Conservation (phyloP, 1,140 invertebrate genomes). For the Lordiphosa collinella region DNA sequence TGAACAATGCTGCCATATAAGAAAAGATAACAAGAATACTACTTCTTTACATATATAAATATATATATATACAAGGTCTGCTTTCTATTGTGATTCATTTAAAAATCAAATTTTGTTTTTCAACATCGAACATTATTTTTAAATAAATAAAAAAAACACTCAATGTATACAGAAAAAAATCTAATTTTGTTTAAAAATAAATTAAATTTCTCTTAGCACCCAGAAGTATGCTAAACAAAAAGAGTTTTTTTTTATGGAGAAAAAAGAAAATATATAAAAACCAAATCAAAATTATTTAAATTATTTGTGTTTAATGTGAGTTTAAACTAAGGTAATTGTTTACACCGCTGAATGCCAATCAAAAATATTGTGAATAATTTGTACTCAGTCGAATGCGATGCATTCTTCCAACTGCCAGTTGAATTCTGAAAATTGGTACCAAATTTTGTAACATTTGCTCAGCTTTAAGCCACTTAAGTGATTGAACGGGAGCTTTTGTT, state of each 20-base stretch:
- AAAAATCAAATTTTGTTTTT: slow-evolving; percentile 67
- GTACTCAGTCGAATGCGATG: too few relatives aligned
- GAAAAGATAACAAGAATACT: slow-evolving; percentile 21
- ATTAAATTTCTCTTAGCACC: slow-evolving; percentile 19
- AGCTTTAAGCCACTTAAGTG: too few relatives aligned
- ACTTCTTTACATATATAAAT: slow-evolving; percentile 26
- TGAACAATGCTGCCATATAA: slow-evolving; percentile 72
- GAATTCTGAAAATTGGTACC: too few relatives aligned
- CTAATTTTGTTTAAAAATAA: slow-evolving; percentile 40
- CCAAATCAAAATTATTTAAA: slow-evolving; percentile 37
- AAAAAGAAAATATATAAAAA: slow-evolving; percentile 12
- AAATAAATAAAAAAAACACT: slow-evolving; percentile 24
- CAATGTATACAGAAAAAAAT: slow-evolving; percentile 50
- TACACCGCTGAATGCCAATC: too few relatives aligned
- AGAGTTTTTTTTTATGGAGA: too few relatives aligned
- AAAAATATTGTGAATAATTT: too few relatives aligned
- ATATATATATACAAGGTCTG: slow-evolving; percentile 41
- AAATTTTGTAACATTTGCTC: too few relatives aligned
- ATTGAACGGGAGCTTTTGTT: too few relatives aligned
- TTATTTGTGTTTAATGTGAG: slow-evolving; percentile 20
- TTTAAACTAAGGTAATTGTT: neutral
- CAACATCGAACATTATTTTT: slow-evolving; percentile 62
- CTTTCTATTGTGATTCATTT: slow-evolving; percentile 68
- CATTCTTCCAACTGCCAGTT: too few relatives aligned
- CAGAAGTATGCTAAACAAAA: slow-evolving; percentile 14